Evolutionary conservation across 2,113 vertebrate species (phyloP).

Genomic region (Mionectes macconnelli): DNA sequence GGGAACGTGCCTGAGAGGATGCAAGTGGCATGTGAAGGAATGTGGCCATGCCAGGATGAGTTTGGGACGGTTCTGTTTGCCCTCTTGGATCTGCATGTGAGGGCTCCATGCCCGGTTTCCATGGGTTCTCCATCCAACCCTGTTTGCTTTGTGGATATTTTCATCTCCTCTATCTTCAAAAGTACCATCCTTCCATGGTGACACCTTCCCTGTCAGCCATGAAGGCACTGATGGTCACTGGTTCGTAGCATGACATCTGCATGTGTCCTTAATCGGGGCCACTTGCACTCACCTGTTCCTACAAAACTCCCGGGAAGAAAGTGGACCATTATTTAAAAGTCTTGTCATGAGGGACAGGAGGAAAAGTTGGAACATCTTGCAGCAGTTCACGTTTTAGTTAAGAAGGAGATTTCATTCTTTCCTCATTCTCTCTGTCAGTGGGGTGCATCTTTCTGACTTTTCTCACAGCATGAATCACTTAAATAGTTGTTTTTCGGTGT

Average conservation of each 20-base stretch:
- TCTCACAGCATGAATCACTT: slow-evolving; percentile 2
- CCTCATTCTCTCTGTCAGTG: background rate
- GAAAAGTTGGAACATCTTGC: slow-evolving; percentile 26
- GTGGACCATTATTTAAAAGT: background rate
- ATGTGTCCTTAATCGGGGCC: slow-evolving; percentile 44
- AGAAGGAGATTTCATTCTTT: background rate
- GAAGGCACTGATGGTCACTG: background rate
- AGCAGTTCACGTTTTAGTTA: slow-evolving; percentile 1
- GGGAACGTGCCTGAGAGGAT: slow-evolving; percentile 7
- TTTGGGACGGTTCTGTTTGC: background rate
- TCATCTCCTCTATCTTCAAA: background rate
- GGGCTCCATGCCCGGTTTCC: background rate
- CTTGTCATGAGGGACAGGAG: background rate
- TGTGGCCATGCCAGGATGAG: background rate
- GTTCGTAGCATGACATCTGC: slow-evolving; percentile 6
- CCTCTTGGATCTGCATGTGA: slow-evolving; percentile 41
- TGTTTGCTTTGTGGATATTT: background rate
- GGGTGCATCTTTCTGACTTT: background rate
- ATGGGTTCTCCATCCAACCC: background rate
- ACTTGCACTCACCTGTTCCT: slow-evolving; percentile 42
- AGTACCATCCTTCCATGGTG: background rate
- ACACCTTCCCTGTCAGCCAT: background rate
- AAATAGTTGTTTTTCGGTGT: background rate
- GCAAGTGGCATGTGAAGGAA: slow-evolving; percentile 47
- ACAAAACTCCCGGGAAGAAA: background rate